phyloP scores from a whole-genome alignment of 2,888 invertebrate genomes.

The Ligdia adustata region DNA sequence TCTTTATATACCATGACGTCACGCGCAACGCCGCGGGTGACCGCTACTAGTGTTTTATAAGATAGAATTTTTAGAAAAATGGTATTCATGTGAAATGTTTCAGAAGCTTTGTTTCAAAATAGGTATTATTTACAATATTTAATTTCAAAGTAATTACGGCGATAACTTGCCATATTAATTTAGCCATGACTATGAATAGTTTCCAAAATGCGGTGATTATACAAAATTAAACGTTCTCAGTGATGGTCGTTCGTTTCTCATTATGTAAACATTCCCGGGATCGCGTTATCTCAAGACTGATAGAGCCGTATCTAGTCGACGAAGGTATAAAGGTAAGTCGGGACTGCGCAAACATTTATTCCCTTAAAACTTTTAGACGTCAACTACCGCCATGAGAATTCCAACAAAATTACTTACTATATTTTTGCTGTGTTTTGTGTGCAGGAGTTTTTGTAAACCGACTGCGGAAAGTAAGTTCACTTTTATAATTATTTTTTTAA shows the following conservation, averaged over 20 bases:
- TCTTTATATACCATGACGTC: no score
- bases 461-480: constrained; percentile 58
- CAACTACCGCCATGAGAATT: constrained; percentile 47
- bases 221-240: no score
- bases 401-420: constrained; percentile 49
- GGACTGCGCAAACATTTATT: constrained; percentile 67
- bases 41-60: no score
- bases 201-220: no score
- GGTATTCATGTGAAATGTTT: no score
- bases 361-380: constrained; percentile 43
- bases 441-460: constrained; percentile 59
- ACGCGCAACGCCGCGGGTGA: no score
- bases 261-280: constrained; percentile 79
- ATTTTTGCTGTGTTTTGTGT: constrained; percentile 52
- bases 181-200: no score
- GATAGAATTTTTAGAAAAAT: no score
- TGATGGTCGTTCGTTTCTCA: constrained; percentile 63
- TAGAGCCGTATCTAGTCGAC: constrained; percentile 57
- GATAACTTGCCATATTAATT: no score
- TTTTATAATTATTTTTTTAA: constrained; percentile 8
- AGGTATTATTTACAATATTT: no score
- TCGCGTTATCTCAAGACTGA: constrained; percentile 69
- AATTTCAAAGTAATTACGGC: background rate
- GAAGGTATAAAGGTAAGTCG: constrained; percentile 61
- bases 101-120: no score